A percentile compares a stretch with the other conserved stretches of the same genome.
Evolutionary conservation across 2,797 vertebrate genomes (phyloP).

Genomic region (Sebastes itinus): DNA sequence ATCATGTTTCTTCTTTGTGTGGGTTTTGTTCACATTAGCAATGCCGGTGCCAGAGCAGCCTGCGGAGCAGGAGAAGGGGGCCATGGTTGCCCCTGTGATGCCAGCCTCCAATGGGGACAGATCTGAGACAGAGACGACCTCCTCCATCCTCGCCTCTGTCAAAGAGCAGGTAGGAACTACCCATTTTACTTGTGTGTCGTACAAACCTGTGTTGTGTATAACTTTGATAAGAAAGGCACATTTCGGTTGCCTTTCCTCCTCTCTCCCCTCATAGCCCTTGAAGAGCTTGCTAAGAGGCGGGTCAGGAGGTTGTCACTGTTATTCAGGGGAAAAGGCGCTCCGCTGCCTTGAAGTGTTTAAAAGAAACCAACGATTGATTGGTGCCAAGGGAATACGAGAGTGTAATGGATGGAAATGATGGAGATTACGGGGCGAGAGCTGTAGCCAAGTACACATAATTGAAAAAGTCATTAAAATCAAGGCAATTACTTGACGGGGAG

Average conservation of each 20-base stretch:
- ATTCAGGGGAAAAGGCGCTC: neutral
- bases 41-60: constrained; percentile 99
- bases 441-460: constrained; percentile 62
- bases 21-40: constrained; percentile 62
- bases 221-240: neutral
- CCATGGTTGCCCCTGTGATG: constrained; percentile 91
- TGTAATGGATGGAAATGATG: constrained; percentile 68
- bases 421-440: constrained; percentile 57
- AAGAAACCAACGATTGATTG: constrained; percentile 59
- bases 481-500: constrained; percentile 54
- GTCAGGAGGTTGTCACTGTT: constrained; percentile 32
- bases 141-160: constrained; percentile 96
- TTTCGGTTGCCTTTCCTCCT: neutral
- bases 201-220: neutral
- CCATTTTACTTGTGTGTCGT: neutral
- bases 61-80: constrained; percentile 92
- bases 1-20: neutral
- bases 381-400: constrained; percentile 52
- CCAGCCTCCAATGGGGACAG: constrained; percentile 93
- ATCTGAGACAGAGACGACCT: constrained; percentile 94
- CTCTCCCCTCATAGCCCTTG: neutral
- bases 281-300: constrained; percentile 18
- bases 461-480: constrained; percentile 68
- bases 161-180: constrained; percentile 93
- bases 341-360: constrained; percentile 43